phyloP scores from a whole-genome alignment of 1,140 invertebrate genomes.

The Meloidogyne hapla region DNA sequence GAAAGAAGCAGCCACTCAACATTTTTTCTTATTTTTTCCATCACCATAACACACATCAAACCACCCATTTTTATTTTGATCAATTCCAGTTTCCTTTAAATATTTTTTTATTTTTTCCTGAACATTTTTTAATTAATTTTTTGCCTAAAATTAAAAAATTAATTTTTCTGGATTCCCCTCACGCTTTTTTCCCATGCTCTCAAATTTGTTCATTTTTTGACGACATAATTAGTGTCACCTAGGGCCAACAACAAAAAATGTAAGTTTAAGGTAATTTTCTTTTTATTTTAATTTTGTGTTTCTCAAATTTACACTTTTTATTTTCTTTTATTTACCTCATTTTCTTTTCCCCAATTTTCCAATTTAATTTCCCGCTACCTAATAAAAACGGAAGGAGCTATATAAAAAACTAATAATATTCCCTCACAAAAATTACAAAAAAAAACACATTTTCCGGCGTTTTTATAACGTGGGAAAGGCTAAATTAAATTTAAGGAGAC shows the following conservation, averaged over 20 bases:
- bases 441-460: neutral
- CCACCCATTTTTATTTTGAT: too few species aligned
- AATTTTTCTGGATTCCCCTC: neutral
- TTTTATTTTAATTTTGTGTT: neutral
- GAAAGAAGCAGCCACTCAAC: too few species aligned
- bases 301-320: slow-evolving; percentile 6
- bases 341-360: neutral
- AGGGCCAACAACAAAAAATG: neutral
- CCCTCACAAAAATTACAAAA: neutral
- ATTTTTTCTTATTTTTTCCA: too few species aligned
- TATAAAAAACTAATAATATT: neutral
- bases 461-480: neutral
- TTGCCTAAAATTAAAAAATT: neutral
- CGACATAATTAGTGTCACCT: neutral
- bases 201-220: neutral
- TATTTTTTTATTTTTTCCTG: too few species aligned
- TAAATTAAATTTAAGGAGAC: neutral
- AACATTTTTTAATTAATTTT: neutral
- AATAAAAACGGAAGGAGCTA: neutral
- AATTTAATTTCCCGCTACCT: slow-evolving; percentile 4
- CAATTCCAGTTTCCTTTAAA: too few species aligned
- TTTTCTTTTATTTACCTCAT: neutral
- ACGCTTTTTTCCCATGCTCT: neutral
- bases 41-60: too few species aligned
- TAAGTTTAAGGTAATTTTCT: neutral